Conservation (phyloP, 1,140 invertebrate species). For the Eumaeus atala region DNA sequence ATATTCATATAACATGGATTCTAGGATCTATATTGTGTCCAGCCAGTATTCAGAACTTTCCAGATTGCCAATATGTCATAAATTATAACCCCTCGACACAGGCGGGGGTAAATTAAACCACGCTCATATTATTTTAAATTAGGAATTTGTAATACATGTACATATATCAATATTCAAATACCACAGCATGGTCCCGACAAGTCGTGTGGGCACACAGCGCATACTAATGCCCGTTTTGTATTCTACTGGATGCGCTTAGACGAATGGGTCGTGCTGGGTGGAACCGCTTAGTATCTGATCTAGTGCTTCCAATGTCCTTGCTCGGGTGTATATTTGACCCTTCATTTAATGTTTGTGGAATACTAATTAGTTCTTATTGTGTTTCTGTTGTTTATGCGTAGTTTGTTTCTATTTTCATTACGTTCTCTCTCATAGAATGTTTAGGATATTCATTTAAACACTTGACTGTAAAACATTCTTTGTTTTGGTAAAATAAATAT, state of each 20-base stretch:
- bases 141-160: slow-evolving; percentile 22
- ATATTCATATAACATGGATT: too few relatives aligned
- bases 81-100: neutral
- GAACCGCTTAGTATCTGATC: slow-evolving; percentile 37
- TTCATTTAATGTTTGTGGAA: slow-evolving; percentile 18
- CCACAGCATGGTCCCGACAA: slow-evolving; percentile 41
- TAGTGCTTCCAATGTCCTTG: slow-evolving; percentile 48
- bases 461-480: too few relatives aligned
- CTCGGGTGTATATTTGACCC: slow-evolving; percentile 36
- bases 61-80: too few relatives aligned
- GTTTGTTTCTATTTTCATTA: too few relatives aligned
- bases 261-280: slow-evolving; percentile 35
- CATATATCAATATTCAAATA: slow-evolving; percentile 58
- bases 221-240: slow-evolving; percentile 58
- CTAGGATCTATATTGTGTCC: too few relatives aligned
- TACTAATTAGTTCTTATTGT: slow-evolving; percentile 18
- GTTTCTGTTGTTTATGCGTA: too few relatives aligned
- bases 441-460: too few relatives aligned
- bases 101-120: slow-evolving; percentile 10
- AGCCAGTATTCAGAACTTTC: too few relatives aligned
- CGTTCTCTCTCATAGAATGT: too few relatives aligned
- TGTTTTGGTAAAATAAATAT: too few relatives aligned
- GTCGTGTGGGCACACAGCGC: slow-evolving; percentile 45
- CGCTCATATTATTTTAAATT: slow-evolving; percentile 18
- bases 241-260: slow-evolving; percentile 42